Conservation (phyloP, 2,113 vertebrate species). For the Azemiops feae region DNA sequence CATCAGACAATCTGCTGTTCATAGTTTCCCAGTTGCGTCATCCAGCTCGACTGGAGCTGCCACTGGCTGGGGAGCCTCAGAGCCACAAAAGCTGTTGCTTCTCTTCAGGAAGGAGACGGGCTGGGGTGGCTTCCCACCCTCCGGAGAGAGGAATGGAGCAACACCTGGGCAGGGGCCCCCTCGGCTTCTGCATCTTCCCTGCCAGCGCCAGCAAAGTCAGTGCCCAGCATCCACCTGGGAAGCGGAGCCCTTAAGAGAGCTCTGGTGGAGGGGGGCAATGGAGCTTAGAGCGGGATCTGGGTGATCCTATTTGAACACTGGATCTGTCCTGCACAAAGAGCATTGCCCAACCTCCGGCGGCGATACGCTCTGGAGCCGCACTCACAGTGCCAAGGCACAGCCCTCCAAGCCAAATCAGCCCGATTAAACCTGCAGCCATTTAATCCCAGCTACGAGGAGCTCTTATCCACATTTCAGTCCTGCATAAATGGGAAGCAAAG, state of each 20-base stretch:
- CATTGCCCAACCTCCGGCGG: neutral
- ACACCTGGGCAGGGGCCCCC: conserved; percentile 16
- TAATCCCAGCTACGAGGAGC: neutral
- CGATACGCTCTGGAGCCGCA: neutral
- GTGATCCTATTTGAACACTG: neutral
- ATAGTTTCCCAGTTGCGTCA: conserved; percentile 67
- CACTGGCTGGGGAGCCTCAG: conserved; percentile 31
- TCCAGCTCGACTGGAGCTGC: conserved; percentile 29
- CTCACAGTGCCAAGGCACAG: neutral
- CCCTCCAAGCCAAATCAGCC: neutral
- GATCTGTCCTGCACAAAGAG: neutral
- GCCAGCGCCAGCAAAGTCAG: neutral
- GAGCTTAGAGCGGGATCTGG: neutral
- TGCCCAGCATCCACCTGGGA: neutral
- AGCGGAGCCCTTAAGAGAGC: neutral
- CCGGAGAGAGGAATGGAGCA: too few relatives aligned
- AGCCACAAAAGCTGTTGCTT: conserved; percentile 41
- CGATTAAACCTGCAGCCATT: neutral
- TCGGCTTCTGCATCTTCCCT: conserved; percentile 55
- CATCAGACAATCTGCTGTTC: conserved; percentile 5
- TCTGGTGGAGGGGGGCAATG: neutral
- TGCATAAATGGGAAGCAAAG: neutral
- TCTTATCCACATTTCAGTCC: neutral
- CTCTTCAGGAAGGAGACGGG: conserved; percentile 50
- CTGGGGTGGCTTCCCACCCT: conserved; percentile 28